A percentile compares a stretch with the other conserved stretches of the same genome.
These are phyloP conservation scores for Metellina segmentata DNA, from an alignment of 2,888 invertebrate species.

Conservation along the genomic window DNA sequence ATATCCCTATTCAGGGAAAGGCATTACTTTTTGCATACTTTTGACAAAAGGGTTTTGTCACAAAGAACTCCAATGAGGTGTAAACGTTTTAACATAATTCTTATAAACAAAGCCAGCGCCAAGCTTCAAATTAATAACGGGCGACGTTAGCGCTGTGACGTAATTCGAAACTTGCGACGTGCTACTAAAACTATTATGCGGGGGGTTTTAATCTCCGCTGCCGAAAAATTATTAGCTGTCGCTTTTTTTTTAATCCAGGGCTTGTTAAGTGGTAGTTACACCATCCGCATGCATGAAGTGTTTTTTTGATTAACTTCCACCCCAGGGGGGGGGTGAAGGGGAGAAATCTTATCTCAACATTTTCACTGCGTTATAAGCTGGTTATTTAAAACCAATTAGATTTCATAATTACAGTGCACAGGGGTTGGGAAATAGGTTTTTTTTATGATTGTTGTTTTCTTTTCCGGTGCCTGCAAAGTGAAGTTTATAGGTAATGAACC, in stretches of 20 bases:
- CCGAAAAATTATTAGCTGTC: constrained; percentile 37
- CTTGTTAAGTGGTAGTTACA: constrained; percentile 44
- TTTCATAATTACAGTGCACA: constrained; percentile 46
- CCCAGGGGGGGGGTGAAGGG: constrained; percentile 2
- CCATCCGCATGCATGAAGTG: constrained; percentile 47
- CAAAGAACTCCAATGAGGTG: constrained; percentile 12
- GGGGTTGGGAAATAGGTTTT: constrained; percentile 9
- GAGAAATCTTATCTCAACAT: constrained; percentile 44
- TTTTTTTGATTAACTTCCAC: constrained; percentile 63
- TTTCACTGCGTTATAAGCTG: constrained; percentile 19
- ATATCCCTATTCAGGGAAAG: not conserved
- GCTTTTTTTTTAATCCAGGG: constrained; percentile 50
- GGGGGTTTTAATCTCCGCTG: constrained; percentile 26
- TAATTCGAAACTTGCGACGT: constrained; percentile 13
- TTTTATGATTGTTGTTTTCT: not conserved
- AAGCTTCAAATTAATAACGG: constrained; percentile 21
- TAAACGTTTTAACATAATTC: constrained; percentile 36
- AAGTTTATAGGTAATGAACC: constrained; percentile 35
- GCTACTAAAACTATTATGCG: constrained; percentile 16
- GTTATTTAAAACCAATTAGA: constrained; percentile 68
- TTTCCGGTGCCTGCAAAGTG: not conserved
- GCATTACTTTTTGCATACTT: not conserved
- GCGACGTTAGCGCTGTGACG: no score
- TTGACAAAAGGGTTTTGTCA: not conserved
- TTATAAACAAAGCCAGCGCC: not conserved